Conservation (phyloP, 1,140 invertebrate species). For the Hirudo medicinalis region DNA sequence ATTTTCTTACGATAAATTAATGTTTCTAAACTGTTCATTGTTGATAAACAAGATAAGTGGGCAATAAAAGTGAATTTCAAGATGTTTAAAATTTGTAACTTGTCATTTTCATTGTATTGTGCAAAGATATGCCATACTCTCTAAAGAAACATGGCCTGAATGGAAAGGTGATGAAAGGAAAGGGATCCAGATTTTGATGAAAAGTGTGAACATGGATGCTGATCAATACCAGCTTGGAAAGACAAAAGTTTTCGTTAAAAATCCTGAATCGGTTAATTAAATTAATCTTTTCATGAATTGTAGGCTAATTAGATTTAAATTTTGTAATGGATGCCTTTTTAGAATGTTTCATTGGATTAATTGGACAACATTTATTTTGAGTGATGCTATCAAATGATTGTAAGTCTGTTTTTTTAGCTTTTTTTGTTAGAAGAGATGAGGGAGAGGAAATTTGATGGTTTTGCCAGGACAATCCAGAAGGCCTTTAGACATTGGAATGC, state of each 20-base stretch:
- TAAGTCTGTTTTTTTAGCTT: conserved; percentile 42
- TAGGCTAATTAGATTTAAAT: background rate
- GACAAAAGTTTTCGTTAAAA: conserved; percentile 63
- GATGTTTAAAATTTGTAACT: background rate
- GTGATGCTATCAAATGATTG: background rate
- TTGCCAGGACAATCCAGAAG: conserved; percentile 58
- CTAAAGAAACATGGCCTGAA: conserved; percentile 54
- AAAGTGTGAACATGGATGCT: conserved; percentile 49
- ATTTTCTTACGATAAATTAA: no score
- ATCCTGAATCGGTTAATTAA: conserved; percentile 55
- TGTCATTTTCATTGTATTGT: background rate
- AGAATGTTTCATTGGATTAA: background rate
- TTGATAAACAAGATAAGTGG: background rate
- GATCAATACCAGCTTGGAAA: conserved; percentile 58
- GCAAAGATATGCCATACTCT: conserved; percentile 54
- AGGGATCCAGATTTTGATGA: conserved; percentile 52
- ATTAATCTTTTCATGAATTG: no score
- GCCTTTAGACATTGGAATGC: conserved; percentile 58
- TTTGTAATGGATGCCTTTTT: background rate
- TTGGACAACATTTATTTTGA: background rate
- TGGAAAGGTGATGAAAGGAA: conserved; percentile 50
- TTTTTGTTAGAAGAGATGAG: conserved; percentile 60
- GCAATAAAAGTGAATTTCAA: background rate
- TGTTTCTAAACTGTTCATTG: background rate
- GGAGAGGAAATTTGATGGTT: conserved; percentile 57